These are phyloP conservation scores for Phataginus tricuspis DNA, from an alignment of 2,797 vertebrate species.

Conservation along the genomic window DNA sequence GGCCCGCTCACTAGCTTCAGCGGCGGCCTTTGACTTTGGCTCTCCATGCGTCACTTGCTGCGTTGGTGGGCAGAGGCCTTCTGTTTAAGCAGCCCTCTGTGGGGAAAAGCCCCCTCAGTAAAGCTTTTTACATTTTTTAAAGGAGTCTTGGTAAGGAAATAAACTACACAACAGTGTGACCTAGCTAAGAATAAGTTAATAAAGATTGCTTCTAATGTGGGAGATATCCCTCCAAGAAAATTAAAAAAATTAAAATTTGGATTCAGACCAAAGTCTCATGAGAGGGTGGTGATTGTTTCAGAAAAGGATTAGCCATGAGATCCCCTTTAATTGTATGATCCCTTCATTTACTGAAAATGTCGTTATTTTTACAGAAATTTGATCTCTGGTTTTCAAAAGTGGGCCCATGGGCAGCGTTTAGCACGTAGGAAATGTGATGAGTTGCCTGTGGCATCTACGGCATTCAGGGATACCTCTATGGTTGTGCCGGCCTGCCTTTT, in stretches of 20 bases:
- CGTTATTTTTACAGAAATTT: constrained; percentile 33
- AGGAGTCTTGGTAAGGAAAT: neutral
- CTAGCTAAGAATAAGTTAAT: neutral
- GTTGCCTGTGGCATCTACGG: rapidly evolving
- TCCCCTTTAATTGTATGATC: neutral
- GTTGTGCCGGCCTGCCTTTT: neutral
- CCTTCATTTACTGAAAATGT: neutral
- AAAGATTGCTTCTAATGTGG: neutral
- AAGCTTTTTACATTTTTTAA: neutral
- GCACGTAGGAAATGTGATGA: neutral
- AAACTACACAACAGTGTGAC: neutral
- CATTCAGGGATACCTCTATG: neutral
- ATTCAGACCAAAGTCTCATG: neutral
- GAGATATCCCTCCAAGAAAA: neutral
- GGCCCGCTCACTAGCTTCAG: neutral
- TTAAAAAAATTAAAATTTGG: neutral
- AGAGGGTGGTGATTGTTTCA: neutral
- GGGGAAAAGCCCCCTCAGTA: neutral
- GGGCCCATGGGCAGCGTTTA: neutral
- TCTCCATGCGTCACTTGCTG: rapidly evolving
- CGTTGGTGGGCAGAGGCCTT: neutral
- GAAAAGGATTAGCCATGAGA: neutral
- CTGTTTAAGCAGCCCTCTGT: neutral
- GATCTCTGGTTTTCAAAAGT: neutral
- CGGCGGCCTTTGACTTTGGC: neutral